Evolutionary conservation across 2,888 invertebrate species (phyloP), one percentile per base, ranked within the genome.

Genomic region (Anarsia innoxiella): DNA sequence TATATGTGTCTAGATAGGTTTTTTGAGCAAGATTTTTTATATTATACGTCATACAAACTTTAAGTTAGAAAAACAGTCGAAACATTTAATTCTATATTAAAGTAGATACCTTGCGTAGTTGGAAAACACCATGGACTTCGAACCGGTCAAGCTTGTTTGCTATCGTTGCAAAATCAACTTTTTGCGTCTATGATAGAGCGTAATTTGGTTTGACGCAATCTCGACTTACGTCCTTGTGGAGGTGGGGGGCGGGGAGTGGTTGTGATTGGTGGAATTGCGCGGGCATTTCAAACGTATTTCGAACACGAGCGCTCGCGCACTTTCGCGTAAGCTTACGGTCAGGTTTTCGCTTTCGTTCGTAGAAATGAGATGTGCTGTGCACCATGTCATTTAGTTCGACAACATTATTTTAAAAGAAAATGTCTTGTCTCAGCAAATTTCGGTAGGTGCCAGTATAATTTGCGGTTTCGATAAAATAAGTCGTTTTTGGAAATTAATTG

Each of bases 321-420:
- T 79, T 75, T 80, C 80, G 66, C 74, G 64, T 63, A 66, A 62
- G 63, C 65, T 49, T 45, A 56, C 56, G 58, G 59, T 62, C 60
- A 62, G 65, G 66, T 66, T 76, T 78, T 79, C 76, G 67, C 77
- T 80, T 78, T 80, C 76, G 59, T 71, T 64, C 53, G 57, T 45
- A 48, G 64, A 65, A 69, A 72, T 72, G 75, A 68, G 65, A 68
- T 61, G 66, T 50, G 45, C 46, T 60, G 66, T 41, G 39, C 41
- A 64, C 57, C 51, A 47, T 51, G 62, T 59, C 53, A 51, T 50
- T 56, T 52, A 51, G 54, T 58, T 50, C 48, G 46, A 45, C 49
- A 13, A 13, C 31, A 42, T 42, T 42, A 45, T 42, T 37, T 36
- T 40, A 35, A 35, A 40, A 42, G 49, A 59, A 56, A 49, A 61